Evolutionary conservation across 1,140 invertebrate genomes (phyloP), one percentile per base, ranked within the genome.

Genomic region (Drosophila sucinea): DNA sequence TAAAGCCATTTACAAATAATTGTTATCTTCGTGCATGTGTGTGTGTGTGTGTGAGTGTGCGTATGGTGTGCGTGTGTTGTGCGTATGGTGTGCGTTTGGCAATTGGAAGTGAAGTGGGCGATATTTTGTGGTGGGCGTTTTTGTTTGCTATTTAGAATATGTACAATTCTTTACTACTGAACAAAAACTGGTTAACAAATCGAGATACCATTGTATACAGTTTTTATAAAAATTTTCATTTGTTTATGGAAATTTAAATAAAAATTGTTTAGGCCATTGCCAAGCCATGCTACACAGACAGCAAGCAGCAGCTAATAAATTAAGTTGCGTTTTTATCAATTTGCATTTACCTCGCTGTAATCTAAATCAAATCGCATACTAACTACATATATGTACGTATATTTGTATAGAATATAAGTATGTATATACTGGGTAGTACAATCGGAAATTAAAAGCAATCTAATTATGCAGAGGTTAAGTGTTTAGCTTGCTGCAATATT

Each of bases 341-440:
- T 86, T 82, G 79, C 77, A 85, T 85, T 74, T 56, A 35, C 73
- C 61, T 69, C 60, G 60, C 73, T 68, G 54, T 76, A 76, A 76
- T 76, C 73, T 76, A 60, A 76, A 76, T 41, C 60, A 38, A 68
- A 67, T 58, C 56, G 23, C n/a, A 75, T 56, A 23, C 54, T 27
- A 51, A 51, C 11, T 41, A 41, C n/a, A n/a, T 41, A 25, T 47
- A 67, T 64, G 74, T 62, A 58, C 65, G 63, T 65, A 30, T 17
- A 58, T 17, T 17, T 17, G 17, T 29, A 60, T 58, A 60, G 23
- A 40, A 51, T 27, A 10, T 51, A 51, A 1, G 11, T 38, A 11
- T 38, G 11, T 10, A 11, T 10, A 11, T 38, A 11, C 32, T 17
- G 10, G 35, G 3, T 27, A 51, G 2, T 51, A 27, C 23, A 51